These are phyloP conservation scores for Drosophila meridionalis DNA, from an alignment of 2,888 invertebrate genomes.

Conservation along the genomic window DNA sequence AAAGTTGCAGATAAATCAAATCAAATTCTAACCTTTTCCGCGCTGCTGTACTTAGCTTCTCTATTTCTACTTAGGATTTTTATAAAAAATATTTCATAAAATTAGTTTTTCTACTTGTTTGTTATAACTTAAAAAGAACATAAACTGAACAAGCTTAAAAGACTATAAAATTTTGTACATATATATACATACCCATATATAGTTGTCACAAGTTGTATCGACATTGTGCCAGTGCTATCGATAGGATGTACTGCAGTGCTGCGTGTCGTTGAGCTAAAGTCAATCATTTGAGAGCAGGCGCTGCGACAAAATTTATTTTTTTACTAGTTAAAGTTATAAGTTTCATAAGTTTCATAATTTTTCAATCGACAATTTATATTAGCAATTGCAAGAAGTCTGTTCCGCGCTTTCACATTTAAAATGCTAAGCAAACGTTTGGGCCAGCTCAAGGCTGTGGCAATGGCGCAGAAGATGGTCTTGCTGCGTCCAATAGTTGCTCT, in stretches of 20 bases:
- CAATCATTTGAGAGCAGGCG: slow-evolving; percentile 1
- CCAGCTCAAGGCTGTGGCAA: slow-evolving; percentile 12
- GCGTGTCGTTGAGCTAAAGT: background rate
- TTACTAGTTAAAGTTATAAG: background rate
- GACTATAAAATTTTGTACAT: background rate
- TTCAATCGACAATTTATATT: background rate
- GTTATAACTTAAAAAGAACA: too few relatives aligned
- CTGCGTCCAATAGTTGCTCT: background rate
- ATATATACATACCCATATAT: background rate
- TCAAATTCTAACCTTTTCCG: too few relatives aligned
- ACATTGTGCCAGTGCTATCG: background rate
- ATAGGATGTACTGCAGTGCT: background rate
- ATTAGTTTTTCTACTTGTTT: too few relatives aligned
- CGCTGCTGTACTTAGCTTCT: too few relatives aligned
- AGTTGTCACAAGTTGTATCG: background rate
- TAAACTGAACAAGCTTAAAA: too few relatives aligned
- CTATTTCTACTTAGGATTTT: too few relatives aligned
- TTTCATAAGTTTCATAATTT: slow-evolving; percentile 2
- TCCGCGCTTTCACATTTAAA: background rate
- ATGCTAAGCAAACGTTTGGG: slow-evolving; percentile 39
- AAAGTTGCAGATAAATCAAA: too few relatives aligned
- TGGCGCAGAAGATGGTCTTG: background rate
- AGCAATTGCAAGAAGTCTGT: slow-evolving; percentile 7
- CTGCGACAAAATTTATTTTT: slow-evolving; percentile 14
- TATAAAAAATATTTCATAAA: too few relatives aligned